phyloP scores from a whole-genome alignment of 2,797 vertebrate genomes.

The Phrynocephalus forsythii region DNA sequence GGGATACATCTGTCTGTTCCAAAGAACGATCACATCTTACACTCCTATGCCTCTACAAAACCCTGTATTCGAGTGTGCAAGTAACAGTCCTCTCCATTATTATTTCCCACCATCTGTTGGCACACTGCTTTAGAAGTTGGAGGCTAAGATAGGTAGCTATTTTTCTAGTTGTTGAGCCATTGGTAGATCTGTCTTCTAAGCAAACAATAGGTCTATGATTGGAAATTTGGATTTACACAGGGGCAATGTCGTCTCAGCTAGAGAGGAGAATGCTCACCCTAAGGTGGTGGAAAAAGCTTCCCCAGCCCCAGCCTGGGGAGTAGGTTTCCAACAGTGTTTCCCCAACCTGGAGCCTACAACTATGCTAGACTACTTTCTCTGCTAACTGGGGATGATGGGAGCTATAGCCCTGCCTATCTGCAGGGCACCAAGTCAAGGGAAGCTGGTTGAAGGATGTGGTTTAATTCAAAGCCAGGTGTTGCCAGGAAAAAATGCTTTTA shows the following conservation, averaged over 20 bases:
- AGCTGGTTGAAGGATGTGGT: background rate
- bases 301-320: no score
- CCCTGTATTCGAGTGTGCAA: background rate
- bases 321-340: background rate
- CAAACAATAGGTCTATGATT: no score
- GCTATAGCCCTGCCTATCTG: background rate
- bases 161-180: background rate
- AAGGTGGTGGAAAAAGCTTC: no score
- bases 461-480: background rate
- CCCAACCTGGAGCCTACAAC: background rate
- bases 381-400: background rate
- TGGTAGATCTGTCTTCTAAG: background rate
- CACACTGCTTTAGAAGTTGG: background rate
- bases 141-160: background rate
- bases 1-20: background rate
- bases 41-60: no score
- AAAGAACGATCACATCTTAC: background rate
- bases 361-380: background rate
- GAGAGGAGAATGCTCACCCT: no score
- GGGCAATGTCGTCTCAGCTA: no score
- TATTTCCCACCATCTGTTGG: background rate
- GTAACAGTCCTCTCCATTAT: background rate
- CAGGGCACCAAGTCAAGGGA: background rate
- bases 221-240: background rate
- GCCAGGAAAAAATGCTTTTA: background rate